Percentiles rank a stretch among this genome's conserved stretches.
These are phyloP conservation scores for Temnothorax longispinosus DNA, from an alignment of 1,140 invertebrate species.

Conservation along the genomic window DNA sequence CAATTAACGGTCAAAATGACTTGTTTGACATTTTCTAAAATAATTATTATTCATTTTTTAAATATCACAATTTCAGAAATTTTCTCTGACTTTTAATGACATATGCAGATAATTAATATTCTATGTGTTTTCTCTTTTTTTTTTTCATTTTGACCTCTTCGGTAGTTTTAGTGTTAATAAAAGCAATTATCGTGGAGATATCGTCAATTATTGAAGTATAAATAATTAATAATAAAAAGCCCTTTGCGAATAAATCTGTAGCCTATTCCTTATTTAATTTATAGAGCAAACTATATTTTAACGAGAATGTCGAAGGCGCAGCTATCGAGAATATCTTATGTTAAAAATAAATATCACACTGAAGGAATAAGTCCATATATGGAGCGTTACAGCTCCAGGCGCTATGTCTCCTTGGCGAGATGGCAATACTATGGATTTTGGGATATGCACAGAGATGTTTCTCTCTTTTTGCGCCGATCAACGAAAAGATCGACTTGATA, in stretches of 20 bases:
- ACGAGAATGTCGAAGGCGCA: background rate
- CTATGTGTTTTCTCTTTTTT: no score
- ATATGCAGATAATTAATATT: no score
- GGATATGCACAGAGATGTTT: constrained; percentile 14
- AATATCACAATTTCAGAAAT: no score
- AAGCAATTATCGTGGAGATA: background rate
- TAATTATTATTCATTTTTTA: no score
- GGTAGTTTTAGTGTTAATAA: background rate
- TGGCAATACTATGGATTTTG: constrained; percentile 51
- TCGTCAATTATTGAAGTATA: background rate
- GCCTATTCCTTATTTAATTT: background rate
- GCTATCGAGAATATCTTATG: background rate
- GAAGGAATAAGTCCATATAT: constrained; percentile 12
- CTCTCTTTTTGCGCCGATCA: background rate
- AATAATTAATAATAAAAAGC: background rate
- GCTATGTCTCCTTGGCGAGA: constrained; percentile 3
- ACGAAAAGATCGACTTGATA: background rate
- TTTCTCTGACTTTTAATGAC: no score
- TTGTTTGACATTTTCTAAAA: no score
- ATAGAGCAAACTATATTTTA: background rate
- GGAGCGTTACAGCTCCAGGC: constrained; percentile 9
- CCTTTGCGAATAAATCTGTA: background rate
- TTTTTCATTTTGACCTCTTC: no score
- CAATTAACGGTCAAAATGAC: no score
- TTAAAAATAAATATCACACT: background rate